These are phyloP conservation scores for Protomyctophum bolini DNA, from an alignment of 2,113 vertebrate species.

Conservation along the genomic window DNA sequence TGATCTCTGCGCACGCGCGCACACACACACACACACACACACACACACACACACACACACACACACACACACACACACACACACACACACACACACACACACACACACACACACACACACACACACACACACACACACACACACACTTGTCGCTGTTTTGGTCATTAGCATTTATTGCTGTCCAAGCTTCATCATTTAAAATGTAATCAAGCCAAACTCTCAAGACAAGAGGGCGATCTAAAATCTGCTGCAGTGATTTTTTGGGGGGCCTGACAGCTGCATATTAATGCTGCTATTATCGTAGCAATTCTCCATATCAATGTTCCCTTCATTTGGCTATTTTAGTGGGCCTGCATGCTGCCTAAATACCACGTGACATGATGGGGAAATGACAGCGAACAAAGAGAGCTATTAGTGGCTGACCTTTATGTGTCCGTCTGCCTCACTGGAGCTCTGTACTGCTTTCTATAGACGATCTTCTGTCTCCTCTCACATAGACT, in stretches of 20 bases:
- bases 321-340: constrained; percentile 58
- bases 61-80: background rate
- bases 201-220: constrained; percentile 67
- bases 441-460: constrained; percentile 34
- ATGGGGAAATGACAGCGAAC: constrained; percentile 51
- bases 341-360: constrained; percentile 41
- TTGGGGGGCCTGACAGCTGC: constrained; percentile 40
- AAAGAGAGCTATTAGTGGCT: constrained; percentile 39
- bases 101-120: background rate
- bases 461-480: constrained; percentile 17
- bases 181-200: constrained; percentile 64
- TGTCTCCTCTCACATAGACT: constrained; percentile 11
- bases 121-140: background rate
- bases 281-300: constrained; percentile 71
- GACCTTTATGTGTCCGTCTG: constrained; percentile 44
- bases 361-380: constrained; percentile 17
- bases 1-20: background rate
- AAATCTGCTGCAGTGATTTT: constrained; percentile 42
- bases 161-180: constrained; percentile 57
- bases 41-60: too few species aligned
- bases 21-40: background rate
- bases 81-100: background rate
- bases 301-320: constrained; percentile 59
- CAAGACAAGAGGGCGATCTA: constrained; percentile 65
- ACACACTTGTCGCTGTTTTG: constrained; percentile 46